Conservation (phyloP, 2,113 vertebrate genomes). For the Sturnus vulgaris region DNA sequence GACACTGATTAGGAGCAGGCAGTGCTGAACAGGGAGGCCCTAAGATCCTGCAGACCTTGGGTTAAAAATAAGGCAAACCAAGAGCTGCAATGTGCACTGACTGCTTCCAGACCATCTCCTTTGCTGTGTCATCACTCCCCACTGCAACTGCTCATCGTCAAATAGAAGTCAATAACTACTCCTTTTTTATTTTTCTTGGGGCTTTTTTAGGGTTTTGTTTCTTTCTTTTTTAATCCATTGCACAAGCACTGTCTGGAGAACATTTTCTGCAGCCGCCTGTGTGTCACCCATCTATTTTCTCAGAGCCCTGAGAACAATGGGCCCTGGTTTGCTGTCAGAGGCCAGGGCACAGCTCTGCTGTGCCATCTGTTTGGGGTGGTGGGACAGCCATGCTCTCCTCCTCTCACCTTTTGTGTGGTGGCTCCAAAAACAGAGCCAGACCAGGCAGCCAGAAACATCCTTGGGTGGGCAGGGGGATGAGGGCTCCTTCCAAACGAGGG, state of each 20-base stretch:
- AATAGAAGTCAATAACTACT: not conserved
- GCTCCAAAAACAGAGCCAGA: not conserved
- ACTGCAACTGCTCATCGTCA: not conserved
- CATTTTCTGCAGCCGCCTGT: not conserved
- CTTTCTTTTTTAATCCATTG: not conserved
- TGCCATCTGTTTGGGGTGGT: not conserved
- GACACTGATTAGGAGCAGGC: not conserved
- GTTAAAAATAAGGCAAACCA: not conserved
- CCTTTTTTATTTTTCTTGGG: not conserved
- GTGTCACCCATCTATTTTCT: not conserved
- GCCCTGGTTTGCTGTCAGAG: not conserved
- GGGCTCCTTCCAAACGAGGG: not conserved
- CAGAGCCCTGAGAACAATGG: not conserved
- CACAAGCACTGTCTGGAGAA: not conserved
- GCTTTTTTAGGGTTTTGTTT: fast-evolving
- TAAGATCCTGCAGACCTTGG: not conserved
- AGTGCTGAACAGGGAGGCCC: not conserved
- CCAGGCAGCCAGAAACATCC: not conserved
- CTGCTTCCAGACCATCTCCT: not conserved
- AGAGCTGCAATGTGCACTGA: not conserved
- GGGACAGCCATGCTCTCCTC: not conserved
- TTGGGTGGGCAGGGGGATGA: not conserved
- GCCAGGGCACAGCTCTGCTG: not conserved
- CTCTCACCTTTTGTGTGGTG: fast-evolving
- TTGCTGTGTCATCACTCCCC: not conserved